A percentile compares a stretch with the other conserved stretches of the same genome.
These are phyloP conservation scores for Disparrhopalites patrizii DNA, from an alignment of 2,888 invertebrate species.

Conservation along the genomic window DNA sequence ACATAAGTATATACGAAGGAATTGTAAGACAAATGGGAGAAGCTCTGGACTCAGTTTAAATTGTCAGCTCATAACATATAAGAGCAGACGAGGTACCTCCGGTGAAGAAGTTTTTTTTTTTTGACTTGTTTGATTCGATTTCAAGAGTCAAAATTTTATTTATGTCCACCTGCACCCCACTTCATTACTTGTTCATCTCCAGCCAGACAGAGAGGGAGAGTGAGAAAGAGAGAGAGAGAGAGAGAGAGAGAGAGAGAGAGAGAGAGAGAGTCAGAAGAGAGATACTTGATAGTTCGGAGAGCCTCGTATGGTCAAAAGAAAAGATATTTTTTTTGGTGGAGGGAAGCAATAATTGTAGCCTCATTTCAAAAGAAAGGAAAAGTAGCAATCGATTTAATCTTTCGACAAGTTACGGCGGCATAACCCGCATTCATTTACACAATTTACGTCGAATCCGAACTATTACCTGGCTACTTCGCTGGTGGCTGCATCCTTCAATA, in stretches of 20 bases:
- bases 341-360: neutral
- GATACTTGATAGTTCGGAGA: neutral
- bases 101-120: no score
- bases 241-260: no score
- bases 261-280: no score
- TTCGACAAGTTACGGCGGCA: slow-evolving; percentile 19
- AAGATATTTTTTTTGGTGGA: neutral
- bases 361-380: slow-evolving; percentile 6
- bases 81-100: no score
- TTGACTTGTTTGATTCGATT: slow-evolving; percentile 11
- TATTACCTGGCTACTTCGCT: neutral
- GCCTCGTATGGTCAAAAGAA: neutral
- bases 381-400: slow-evolving; percentile 19
- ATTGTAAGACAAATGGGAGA: no score
- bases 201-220: no score
- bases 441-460: slow-evolving; percentile 18
- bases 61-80: no score
- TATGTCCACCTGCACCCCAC: neutral
- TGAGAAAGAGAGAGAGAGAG: no score
- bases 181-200: slow-evolving; percentile 1
- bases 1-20: no score
- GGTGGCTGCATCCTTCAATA: neutral
- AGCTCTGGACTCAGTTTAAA: no score
- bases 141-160: slow-evolving; percentile 13
- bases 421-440: slow-evolving; percentile 21